Evolutionary conservation across 2,888 invertebrate species (phyloP), one percentile per base, ranked within the genome.

Genomic region (Stenodera caucasica): DNA sequence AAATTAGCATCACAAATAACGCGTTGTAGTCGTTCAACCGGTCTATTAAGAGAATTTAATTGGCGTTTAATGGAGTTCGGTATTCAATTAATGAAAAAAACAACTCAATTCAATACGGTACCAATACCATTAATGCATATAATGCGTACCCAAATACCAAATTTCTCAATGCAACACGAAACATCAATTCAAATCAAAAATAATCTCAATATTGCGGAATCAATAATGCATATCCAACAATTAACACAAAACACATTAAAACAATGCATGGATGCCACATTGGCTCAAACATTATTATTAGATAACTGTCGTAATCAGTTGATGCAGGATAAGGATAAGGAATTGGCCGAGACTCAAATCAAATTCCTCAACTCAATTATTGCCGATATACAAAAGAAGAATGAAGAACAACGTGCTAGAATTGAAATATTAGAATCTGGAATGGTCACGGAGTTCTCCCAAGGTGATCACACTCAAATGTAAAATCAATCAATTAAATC

Each of bases 301-400:
- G 74, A 76, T 51, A 52, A 57, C 73, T 74, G 76, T 68, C 75
- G 45, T 23, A 12, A 75, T 67, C 77, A 74, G 74, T 73, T 84
- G n/a, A 71, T 83, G 54, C 87, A 88, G 71, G 88, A 89, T 53
- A 85, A 88, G 71, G 88, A 89, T 53, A 85, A 87, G 69, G 84
- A 86, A 58, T 83, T 85, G 68, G 83, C 86, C 53, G 89, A 90
- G 67, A 86, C 87, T 9, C 91, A 93, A 81, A 89, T 94, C 58
- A 90, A 91, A 71, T 98, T 98, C 82, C 84, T 98, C 30, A 97
- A 98, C 83, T 93, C 96, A 8, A 96, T 98, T 70, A 98, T 98
- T 72, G 95, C 94, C 29, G 97, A 97, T 76, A 92, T 97, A 90
- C 95, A 96, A 80, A 87, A 87, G 69, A 97, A 97, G 80, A 96